Conservation (phyloP, 2,888 invertebrate genomes). For the Sarcophaga variegata region DNA sequence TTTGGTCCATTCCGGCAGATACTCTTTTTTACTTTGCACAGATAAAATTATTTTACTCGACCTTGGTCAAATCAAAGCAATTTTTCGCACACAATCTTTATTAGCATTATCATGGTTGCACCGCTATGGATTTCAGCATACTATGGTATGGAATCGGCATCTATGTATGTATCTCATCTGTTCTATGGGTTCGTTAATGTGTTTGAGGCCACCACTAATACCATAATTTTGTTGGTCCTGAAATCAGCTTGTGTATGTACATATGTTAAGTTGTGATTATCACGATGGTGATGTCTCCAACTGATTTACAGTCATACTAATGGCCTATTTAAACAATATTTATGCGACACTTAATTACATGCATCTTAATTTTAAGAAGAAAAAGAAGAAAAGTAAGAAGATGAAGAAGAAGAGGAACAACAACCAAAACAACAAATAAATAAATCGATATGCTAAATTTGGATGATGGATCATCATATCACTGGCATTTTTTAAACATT, state of each 20-base stretch:
- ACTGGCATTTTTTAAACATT: too few species aligned
- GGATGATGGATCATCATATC: too few species aligned
- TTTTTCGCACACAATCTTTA: slow-evolving; percentile 66
- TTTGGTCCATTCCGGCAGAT: slow-evolving; percentile 6
- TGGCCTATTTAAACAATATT: slow-evolving; percentile 63
- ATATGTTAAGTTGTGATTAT: background rate
- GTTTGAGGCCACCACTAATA: slow-evolving; percentile 43
- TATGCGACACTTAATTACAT: slow-evolving; percentile 61
- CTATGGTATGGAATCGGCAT: too few species aligned
- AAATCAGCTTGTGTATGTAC: slow-evolving; percentile 25
- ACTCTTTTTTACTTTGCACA: background rate
- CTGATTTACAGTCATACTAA: slow-evolving; percentile 61
- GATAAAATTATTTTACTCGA: slow-evolving; percentile 42
- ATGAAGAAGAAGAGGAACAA: background rate
- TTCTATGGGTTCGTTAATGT: background rate
- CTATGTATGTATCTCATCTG: too few species aligned
- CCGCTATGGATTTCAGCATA: slow-evolving; percentile 9
- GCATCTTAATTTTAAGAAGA: slow-evolving; percentile 30
- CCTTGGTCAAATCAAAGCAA: slow-evolving; percentile 65
- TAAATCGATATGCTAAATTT: too few species aligned
- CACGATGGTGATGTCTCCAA: slow-evolving; percentile 46
- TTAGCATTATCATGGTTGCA: slow-evolving; percentile 45
- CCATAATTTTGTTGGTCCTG: slow-evolving; percentile 48
- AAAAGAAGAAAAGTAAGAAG: background rate
- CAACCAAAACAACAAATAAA: too few species aligned